A percentile compares a stretch with the other conserved stretches of the same genome.
Conservation (phyloP, 2,888 invertebrate genomes). For the Neria commutata region DNA sequence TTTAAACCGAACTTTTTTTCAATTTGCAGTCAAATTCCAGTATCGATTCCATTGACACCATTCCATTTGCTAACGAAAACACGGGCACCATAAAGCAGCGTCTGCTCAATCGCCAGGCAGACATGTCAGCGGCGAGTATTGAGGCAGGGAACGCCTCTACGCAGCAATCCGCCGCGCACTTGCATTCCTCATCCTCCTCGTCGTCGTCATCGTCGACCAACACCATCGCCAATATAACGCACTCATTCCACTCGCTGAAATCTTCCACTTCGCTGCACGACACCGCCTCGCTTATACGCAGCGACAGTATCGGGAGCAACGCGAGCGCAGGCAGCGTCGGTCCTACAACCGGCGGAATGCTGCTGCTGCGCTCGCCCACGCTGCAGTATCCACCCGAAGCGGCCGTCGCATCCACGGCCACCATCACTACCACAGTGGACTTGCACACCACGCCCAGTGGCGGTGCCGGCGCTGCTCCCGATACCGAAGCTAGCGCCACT, state of each 20-base stretch:
- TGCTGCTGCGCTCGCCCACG: conserved; percentile 56
- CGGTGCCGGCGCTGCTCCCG: conserved; percentile 28
- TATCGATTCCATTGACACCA: conserved; percentile 89
- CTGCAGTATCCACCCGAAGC: conserved; percentile 44
- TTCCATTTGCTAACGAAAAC: conserved; percentile 98
- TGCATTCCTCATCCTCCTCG: conserved; percentile 61
- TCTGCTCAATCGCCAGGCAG: conserved; percentile 64
- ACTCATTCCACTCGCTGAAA: conserved; percentile 61
- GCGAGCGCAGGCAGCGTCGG: conserved; percentile 58
- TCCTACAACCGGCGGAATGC: conserved; percentile 29
- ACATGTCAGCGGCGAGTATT: conserved; percentile 25
- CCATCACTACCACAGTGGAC: conserved; percentile 30
- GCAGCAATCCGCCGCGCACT: conserved; percentile 52
- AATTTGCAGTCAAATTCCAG: conserved; percentile 83
- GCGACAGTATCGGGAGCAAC: conserved; percentile 64
- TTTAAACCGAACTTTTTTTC: conserved; percentile 66
- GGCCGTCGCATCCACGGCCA: not conserved
- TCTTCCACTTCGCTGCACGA: conserved; percentile 64
- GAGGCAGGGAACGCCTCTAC: conserved; percentile 57
- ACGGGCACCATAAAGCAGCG: conserved; percentile 96
- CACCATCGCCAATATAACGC: conserved; percentile 60
- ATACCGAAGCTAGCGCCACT: conserved; percentile 32
- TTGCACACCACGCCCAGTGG: conserved; percentile 24
- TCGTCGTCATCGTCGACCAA: conserved; percentile 61
- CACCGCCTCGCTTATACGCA: conserved; percentile 56